Base-by-base conservation (phyloP, 2,797 vertebrate genomes). In the Nannoperca australis region DNA sequence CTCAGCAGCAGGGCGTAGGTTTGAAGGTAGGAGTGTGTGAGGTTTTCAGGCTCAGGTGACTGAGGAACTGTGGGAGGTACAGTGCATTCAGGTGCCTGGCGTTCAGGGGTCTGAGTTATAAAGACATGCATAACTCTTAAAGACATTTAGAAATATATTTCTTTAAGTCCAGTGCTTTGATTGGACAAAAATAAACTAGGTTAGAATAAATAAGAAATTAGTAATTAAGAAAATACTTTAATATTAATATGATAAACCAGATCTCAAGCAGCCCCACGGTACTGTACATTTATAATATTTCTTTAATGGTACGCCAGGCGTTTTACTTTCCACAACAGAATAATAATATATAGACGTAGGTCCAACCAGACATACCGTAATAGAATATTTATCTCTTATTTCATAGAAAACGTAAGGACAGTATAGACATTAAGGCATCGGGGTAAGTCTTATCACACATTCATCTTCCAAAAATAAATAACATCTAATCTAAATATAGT, bases 361-460 rank as follows among this genome's bases (percentile, higher is more conserved):
- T 93, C 93, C 85, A 82, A 88, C 89, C 82, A 88, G 84, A 93
- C 73, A 53, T 79, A 91, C 70, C 0, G 38, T 77, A 85, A 91
- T 89, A 91, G 78, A 90, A 91, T 92, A 91, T 88, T 87, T 88
- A 76, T 86, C 83, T 84, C 79, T 90, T 75, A 78, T 92, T 91
- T 88, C 76, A 89, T 90, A 93, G 75, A 91, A 94, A 94, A 94
- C 88, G 89, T 88, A 91, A 93, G 64, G 86, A 91, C 80, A 89
- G 32, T 88, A 91, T 88, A 91, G 84, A 94, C 90, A 92, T 91
- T 96, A 96, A 96, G 95, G 95, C 95, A 95, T 94, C 65, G 82
- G 36, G 84, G 92, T 91, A 87, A 78, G 91, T 95, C 89, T 85
- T 88, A 72, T 85, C 90, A 90, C 85, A 95, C 92, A 95, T 94